Evolutionary conservation across 2,797 vertebrate genomes (phyloP), one percentile per base, ranked within the genome.

Genomic region (Anniella stebbinsi): DNA sequence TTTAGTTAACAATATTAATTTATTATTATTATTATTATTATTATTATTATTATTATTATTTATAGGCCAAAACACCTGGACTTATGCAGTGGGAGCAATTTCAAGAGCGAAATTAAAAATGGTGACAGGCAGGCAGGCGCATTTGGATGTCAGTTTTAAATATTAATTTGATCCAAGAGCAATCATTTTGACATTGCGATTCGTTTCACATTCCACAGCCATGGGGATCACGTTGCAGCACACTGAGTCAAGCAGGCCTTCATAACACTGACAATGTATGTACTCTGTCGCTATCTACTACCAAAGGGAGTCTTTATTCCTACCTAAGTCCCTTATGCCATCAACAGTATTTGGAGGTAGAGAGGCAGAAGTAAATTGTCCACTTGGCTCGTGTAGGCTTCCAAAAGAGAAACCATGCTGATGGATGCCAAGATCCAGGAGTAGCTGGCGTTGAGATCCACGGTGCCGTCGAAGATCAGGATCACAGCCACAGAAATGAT

Each of bases 291-390:
- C 51, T 88, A n/a, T 85, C 45, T 48, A 83, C 45, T 48, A 83
- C 23, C 36, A 70, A 81, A 84, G 38, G 91, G 54, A 78, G 57
- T 38, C 0, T 70, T 66, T 90, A 21, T 15, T 85, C 83, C 73
- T 75, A 86, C 30, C 76, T 63, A 83, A 17, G 33, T 69, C 36
- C 91, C 54, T 94, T 98, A 99, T 80, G 98, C 97, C 98, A 99
- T 97, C 89, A 99, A 94, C 95, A 99, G 93, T 95, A 99, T 98
- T 92, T 99, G 98, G 96, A 99, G 98, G 97, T 99, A 99, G 93
- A 99, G 97, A 1, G 99, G 99, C 94, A 99, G 96, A 3, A 99
- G 95, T 90, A 99, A 97, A 92, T 99, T 99, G 97, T 99, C 99
- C 89, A 99, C 99, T 92, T 99, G 99, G 15, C 97, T 98, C 0